phyloP scores from a whole-genome alignment of 2,888 invertebrate genomes.

The Tipula helvola region DNA sequence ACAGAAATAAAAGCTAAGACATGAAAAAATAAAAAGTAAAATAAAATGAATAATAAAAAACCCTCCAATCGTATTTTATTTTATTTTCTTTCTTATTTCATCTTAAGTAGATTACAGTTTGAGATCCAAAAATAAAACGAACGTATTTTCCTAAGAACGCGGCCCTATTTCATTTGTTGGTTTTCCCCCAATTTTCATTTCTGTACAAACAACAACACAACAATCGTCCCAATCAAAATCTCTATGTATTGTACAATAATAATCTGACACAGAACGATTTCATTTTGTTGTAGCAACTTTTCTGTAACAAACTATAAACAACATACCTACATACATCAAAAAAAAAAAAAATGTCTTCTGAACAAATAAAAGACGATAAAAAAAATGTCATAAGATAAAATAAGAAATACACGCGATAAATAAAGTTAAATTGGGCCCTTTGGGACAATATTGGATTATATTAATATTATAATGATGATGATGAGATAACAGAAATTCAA shows the following conservation, averaged over 20 bases:
- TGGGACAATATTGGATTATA: slow-evolving; percentile 4
- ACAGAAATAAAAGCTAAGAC: not conserved
- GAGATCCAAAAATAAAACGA: not conserved
- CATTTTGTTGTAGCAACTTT: not conserved
- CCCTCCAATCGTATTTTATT: not conserved
- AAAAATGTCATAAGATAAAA: not conserved
- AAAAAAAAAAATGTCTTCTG: not conserved
- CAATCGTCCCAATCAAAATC: not conserved
- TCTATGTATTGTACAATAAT: not conserved
- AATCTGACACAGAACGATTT: not conserved
- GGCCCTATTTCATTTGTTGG: not conserved
- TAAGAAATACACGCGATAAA: not conserved
- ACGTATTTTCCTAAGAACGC: not conserved
- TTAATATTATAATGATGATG: not conserved
- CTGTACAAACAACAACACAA: not conserved
- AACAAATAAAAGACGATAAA: not conserved
- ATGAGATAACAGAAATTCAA: not conserved
- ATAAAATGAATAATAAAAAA: not conserved
- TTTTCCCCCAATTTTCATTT: not conserved
- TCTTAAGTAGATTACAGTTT: not conserved
- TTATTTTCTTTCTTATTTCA: not conserved
- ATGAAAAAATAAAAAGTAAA: not conserved
- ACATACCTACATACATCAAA: not conserved
- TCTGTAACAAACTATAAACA: not conserved
- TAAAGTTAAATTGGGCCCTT: not conserved